Conservation (phyloP, 2,888 invertebrate genomes). For the Caradrina kadenii region DNA sequence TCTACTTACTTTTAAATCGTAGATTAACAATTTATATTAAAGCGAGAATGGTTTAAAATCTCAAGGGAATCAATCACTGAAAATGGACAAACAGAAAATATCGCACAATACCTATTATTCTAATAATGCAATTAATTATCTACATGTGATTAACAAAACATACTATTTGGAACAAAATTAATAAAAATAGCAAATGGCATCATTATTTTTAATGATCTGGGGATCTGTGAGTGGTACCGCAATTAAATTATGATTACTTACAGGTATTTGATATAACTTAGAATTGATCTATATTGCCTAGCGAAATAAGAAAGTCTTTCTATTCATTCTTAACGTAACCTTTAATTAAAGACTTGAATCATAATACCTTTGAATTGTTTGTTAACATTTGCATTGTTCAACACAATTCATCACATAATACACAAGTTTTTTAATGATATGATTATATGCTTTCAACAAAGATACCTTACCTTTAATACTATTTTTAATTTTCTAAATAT, state of each 20-base stretch:
- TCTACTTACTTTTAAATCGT: neutral
- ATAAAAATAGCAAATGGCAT: neutral
- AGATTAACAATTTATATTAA: neutral
- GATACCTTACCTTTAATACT: too few relatives aligned
- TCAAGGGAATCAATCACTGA: too few relatives aligned
- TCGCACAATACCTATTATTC: too few relatives aligned
- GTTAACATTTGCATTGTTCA: constrained; percentile 2
- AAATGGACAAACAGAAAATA: too few relatives aligned
- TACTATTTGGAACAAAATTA: too few relatives aligned
- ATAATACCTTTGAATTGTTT: neutral
- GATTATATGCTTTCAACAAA: constrained; percentile 22
- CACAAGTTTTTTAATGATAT: neutral
- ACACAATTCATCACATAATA: neutral
- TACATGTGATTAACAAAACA: too few relatives aligned
- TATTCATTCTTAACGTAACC: neutral
- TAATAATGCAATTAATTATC: too few relatives aligned
- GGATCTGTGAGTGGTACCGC: neutral
- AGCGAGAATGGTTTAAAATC: too few relatives aligned
- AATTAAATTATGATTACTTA: neutral
- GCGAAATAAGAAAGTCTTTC: constrained; percentile 1
- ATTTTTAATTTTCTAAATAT: too few relatives aligned
- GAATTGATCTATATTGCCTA: neutral
- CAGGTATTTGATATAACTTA: neutral
- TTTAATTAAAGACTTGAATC: neutral
- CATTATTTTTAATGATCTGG: constrained; percentile 15